phyloP scores from a whole-genome alignment of 2,888 invertebrate genomes.

The Xestia xanthographa region DNA sequence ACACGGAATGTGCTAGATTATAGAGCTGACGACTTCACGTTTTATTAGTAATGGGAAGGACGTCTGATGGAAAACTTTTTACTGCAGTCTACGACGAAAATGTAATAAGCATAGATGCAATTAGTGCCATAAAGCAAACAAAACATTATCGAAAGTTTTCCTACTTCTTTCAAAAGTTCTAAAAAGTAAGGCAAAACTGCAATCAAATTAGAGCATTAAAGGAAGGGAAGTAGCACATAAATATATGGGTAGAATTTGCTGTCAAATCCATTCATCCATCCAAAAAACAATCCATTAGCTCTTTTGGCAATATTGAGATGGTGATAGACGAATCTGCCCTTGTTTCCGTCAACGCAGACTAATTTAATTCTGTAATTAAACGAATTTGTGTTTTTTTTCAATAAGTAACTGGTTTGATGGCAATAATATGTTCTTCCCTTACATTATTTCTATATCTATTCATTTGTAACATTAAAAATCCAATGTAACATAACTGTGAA shows the following conservation, averaged over 20 bases:
- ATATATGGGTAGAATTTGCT: neutral
- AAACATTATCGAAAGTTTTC: neutral
- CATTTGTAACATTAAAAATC: neutral
- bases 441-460: neutral
- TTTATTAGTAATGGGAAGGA: conserved; percentile 1
- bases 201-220: conserved; percentile 5
- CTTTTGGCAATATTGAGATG: neutral
- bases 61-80: neutral
- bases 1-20: conserved; percentile 14
- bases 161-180: neutral
- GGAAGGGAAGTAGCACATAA: neutral
- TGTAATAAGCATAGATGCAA: neutral
- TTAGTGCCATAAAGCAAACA: neutral
- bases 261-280: too few species aligned
- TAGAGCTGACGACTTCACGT: neutral
- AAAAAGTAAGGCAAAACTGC: too few species aligned
- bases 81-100: neutral
- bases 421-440: neutral
- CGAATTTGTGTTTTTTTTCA: too few species aligned
- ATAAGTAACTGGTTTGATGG: neutral
- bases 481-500: neutral
- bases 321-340: neutral
- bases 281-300: neutral
- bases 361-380: conserved; percentile 1
- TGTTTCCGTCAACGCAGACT: neutral